Percentiles rank a stretch among this genome's conserved stretches.
phyloP scores from a whole-genome alignment of 2,113 vertebrate species.

The Romanogobio albipinnatus region DNA sequence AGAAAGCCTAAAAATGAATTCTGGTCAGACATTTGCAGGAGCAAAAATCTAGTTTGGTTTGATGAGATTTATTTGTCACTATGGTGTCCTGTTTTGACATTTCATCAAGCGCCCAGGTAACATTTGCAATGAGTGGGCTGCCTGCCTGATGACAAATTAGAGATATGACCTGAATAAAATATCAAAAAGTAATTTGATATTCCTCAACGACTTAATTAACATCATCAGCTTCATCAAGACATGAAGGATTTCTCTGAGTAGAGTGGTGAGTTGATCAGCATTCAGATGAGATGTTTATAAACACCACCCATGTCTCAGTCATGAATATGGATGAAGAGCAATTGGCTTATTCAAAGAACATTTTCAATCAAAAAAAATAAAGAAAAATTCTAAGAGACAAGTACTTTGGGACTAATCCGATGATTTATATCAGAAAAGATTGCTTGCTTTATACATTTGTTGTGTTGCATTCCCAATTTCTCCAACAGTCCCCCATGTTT shows the following conservation, averaged over 20 bases:
- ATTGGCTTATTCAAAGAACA: slow-evolving; percentile 12
- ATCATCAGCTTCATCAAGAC: slow-evolving; percentile 28
- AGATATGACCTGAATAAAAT: slow-evolving; percentile 28
- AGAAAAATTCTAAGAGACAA: neutral
- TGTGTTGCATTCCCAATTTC: neutral
- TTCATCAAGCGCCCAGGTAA: slow-evolving; percentile 32
- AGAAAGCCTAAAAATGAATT: neutral
- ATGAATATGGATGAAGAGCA: slow-evolving; percentile 46
- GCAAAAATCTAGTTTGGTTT: neutral
- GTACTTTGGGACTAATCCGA: neutral
- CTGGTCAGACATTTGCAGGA: neutral
- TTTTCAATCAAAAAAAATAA: neutral
- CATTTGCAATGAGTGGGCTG: neutral
- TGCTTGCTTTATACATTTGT: neutral
- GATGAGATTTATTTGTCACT: slow-evolving; percentile 4
- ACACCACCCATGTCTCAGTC: slow-evolving; percentile 15
- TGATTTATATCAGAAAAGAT: neutral
- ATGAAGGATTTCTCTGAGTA: slow-evolving; percentile 9
- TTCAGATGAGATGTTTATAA: slow-evolving; percentile 46
- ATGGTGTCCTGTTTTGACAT: slow-evolving; percentile 35
- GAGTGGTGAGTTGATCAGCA: slow-evolving; percentile 25
- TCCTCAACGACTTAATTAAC: slow-evolving; percentile 30
- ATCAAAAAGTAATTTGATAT: slow-evolving; percentile 41
- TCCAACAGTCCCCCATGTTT: neutral
- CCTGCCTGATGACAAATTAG: slow-evolving; percentile 31